These are phyloP conservation scores for Smutsia temminckii DNA, from an alignment of 2,797 vertebrate species.

Conservation along the genomic window DNA sequence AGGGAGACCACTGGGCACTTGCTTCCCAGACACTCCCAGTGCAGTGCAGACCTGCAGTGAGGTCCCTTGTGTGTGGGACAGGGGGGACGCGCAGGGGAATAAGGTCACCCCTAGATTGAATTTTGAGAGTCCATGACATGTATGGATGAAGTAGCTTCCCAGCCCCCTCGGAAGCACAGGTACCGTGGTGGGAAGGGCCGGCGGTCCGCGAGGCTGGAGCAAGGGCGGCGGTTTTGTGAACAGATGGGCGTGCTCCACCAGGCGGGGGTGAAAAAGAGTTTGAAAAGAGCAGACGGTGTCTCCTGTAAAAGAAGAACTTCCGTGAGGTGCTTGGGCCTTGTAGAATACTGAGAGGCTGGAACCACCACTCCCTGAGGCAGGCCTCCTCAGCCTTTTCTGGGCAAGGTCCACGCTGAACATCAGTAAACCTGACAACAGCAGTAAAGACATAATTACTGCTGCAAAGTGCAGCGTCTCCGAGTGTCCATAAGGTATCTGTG, in stretches of 20 bases:
- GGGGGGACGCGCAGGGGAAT: background rate
- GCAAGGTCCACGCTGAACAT: background rate
- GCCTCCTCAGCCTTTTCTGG: background rate
- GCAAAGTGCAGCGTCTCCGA: accelerated
- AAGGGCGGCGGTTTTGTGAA: too few relatives aligned
- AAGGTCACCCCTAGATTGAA: background rate
- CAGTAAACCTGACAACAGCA: background rate
- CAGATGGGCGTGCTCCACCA: background rate
- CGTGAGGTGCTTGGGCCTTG: too few relatives aligned
- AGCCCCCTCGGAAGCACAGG: background rate
- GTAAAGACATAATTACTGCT: background rate
- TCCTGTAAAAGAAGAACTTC: background rate
- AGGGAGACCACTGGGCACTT: background rate
- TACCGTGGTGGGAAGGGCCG: accelerated
- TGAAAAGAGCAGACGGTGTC: background rate
- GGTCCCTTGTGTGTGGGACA: too few relatives aligned
- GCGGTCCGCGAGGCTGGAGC: background rate
- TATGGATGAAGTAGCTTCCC: background rate
- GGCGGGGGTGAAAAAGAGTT: background rate
- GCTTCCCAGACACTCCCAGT: background rate
- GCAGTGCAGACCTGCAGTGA: too few relatives aligned
- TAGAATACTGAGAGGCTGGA: background rate
- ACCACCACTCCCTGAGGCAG: background rate
- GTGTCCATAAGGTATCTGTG: background rate
- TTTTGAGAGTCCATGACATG: background rate